A percentile compares a stretch with the other conserved stretches of the same genome.
phyloP scores from a whole-genome alignment of 1,140 invertebrate genomes.

The Megalopta genalis region DNA sequence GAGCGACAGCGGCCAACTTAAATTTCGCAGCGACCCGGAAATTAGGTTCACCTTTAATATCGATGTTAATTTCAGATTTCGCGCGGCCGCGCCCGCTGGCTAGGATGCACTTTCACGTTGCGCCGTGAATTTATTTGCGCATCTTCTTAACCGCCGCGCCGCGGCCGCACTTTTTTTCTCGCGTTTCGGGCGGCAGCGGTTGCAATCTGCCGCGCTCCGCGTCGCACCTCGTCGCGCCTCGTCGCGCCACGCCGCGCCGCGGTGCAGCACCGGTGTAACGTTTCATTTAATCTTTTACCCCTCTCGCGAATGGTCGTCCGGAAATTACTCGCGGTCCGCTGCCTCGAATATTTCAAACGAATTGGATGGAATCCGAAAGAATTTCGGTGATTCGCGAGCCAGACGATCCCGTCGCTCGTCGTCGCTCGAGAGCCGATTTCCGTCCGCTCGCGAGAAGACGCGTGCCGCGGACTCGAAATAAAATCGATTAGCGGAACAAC shows the following conservation, averaged over 20 bases:
- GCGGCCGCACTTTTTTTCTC: neutral
- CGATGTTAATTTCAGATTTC: constrained; percentile 41
- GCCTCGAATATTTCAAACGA: neutral
- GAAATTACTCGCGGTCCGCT: neutral
- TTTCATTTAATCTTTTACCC: constrained; percentile 16
- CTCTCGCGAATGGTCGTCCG: neutral
- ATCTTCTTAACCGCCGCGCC: neutral
- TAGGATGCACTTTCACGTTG: too few relatives aligned
- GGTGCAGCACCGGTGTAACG: too few relatives aligned
- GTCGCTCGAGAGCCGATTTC: neutral
- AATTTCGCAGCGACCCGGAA: constrained; percentile 15
- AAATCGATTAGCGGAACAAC: constrained; percentile 10
- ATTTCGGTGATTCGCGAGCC: neutral
- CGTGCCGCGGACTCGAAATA: neutral
- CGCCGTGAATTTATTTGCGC: constrained; percentile 18
- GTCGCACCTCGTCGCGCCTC: too few relatives aligned
- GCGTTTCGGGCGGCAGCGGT: neutral
- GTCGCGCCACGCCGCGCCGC: too few relatives aligned
- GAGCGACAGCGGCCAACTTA: neutral
- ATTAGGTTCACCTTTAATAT: constrained; percentile 23
- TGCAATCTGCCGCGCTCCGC: neutral
- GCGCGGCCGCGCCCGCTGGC: too few relatives aligned
- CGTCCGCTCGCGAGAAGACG: neutral
- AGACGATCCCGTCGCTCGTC: neutral
- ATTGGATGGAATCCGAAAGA: neutral